phyloP scores from a whole-genome alignment of 1,140 invertebrate species.

The Carposina sasakii region DNA sequence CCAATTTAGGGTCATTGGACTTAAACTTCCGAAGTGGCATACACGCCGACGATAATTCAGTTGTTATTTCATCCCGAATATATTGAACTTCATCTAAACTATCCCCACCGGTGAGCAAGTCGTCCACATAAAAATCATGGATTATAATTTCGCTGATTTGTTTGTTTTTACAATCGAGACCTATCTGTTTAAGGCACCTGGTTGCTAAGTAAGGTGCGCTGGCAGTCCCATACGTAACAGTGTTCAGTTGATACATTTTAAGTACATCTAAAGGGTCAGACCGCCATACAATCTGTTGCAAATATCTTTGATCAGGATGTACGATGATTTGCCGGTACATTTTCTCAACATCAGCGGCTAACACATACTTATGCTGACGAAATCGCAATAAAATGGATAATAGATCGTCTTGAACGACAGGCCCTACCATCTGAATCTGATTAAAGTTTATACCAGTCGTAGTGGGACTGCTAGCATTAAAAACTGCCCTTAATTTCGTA shows the following conservation, averaged over 20 bases:
- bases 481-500: conserved; percentile 9
- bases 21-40: neutral
- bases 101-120: conserved; percentile 46
- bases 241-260: conserved; percentile 13
- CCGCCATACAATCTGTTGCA: conserved; percentile 46
- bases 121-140: conserved; percentile 63
- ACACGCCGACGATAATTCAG: neutral
- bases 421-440: conserved; percentile 34
- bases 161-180: conserved; percentile 2
- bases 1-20: neutral
- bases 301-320: conserved; percentile 23
- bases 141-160: conserved; percentile 19
- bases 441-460: conserved; percentile 34
- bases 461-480: conserved; percentile 14
- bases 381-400: conserved; percentile 26
- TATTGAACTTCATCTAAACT: conserved; percentile 10
- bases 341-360: conserved; percentile 39
- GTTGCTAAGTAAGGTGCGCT: conserved; percentile 4
- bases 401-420: conserved; percentile 43
- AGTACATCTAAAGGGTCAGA: conserved; percentile 10
- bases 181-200: conserved; percentile 2
- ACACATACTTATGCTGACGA: neutral
- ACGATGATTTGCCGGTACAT: conserved; percentile 53
- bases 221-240: conserved; percentile 11
- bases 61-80: conserved; percentile 8